Conservation (phyloP, 2,797 vertebrate species). For the Myotis vivesi region DNA sequence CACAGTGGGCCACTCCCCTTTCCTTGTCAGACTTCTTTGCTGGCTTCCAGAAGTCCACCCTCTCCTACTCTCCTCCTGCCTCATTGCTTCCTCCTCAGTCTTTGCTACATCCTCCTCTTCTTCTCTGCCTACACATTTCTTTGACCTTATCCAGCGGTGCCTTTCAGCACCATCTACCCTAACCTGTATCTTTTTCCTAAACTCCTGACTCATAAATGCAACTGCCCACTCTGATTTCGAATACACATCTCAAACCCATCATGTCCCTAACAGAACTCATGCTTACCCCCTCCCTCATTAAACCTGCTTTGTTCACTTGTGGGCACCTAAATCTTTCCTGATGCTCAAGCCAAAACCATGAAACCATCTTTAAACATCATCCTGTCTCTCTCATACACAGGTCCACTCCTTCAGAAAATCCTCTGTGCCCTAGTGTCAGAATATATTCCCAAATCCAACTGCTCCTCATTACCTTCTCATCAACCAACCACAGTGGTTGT, state of each 20-base stretch:
- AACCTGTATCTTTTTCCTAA: background rate
- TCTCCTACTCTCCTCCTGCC: background rate
- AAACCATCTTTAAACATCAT: background rate
- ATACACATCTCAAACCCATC: background rate
- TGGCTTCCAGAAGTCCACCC: background rate
- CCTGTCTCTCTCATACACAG: background rate
- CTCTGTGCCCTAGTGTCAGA: background rate
- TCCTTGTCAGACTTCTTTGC: background rate
- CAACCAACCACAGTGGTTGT: too few relatives aligned
- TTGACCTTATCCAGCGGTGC: background rate
- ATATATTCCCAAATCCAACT: background rate
- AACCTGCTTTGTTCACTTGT: background rate
- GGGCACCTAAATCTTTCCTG: background rate
- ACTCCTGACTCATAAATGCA: background rate
- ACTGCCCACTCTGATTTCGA: background rate
- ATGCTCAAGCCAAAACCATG: background rate
- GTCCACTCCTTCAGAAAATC: slow-evolving; percentile 20
- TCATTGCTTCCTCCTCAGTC: background rate
- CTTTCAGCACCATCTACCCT: background rate
- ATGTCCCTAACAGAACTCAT: background rate
- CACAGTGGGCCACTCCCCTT: rapidly evolving
- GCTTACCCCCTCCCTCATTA: background rate
- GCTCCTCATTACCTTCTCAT: background rate
- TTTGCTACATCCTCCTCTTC: background rate
- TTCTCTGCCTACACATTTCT: background rate